Base-by-base conservation (phyloP, 2,113 vertebrate species). In the Pelmatolapia mariae region DNA sequence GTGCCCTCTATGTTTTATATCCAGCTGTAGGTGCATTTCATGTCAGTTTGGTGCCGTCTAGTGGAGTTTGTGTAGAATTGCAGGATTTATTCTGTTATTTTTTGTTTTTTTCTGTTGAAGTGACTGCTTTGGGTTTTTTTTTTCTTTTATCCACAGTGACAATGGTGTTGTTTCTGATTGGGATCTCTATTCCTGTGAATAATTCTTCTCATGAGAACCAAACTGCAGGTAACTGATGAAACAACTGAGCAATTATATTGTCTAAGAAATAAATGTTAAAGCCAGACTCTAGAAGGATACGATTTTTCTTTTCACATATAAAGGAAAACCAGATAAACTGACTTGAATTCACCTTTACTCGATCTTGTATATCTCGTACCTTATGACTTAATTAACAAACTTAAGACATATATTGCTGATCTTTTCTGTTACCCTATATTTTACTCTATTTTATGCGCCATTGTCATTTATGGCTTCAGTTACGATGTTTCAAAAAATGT, bases 141-240 rank as follows among this genome's bases (percentile, higher is more conserved):
- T 15, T 5, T 80, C 36, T 63, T 79, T 54, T 3, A n/a, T 82
- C 56, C 82, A 43, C 91, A 96, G 96, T 92, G 93, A 96, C 93
- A 89, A 97, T 96, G 96, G 94, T 97, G 94, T 95, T 97, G 92
- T 96, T 97, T 93, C 91, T 97, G 89, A 88, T 96, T 79, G 95
- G 94, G 80, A 89, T 95, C 90, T 94, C 95, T 47, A 91, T 90
- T 61, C 83, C 95, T 78, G 91, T 92, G 81, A 96, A 95, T 76
- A 94, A 88, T 90, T 95, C 96, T 59, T 92, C 94, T 57, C 94
- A 94, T 94, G 95, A 90, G 26, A 97, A 96, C 91, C 94, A 94
- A 90, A 96, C 96, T 13, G 86, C 91, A 95, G 96, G 96, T 96
- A 95, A 92, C 6, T 81, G 22, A 73, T 83, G 45, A 33, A 54